A percentile compares a stretch with the other conserved stretches of the same genome.
phyloP scores from a whole-genome alignment of 37 sponge, comb jelly and placozoan genomes.

The Halichondria panicea region DNA sequence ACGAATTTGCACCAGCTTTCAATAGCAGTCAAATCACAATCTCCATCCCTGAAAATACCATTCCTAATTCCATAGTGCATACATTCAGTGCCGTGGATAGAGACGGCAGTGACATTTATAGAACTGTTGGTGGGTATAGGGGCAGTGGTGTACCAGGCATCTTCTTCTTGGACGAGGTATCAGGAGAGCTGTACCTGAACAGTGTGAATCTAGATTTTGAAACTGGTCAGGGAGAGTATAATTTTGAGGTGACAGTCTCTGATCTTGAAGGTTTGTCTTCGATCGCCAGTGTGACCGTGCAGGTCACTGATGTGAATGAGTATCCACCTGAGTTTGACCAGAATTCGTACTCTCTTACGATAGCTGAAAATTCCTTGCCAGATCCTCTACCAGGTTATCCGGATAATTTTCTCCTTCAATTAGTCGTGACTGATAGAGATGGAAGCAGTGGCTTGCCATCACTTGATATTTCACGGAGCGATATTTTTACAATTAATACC shows the following conservation, averaged over 20 bases:
- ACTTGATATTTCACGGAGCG: not conserved
- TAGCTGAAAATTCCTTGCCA: constrained; percentile 38
- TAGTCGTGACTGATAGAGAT: constrained; percentile 50
- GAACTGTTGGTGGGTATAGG: constrained; percentile 2
- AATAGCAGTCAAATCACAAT: not conserved
- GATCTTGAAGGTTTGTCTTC: constrained; percentile 46
- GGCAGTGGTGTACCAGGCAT: not conserved
- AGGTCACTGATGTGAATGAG: constrained; percentile 53
- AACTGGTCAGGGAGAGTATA: not conserved
- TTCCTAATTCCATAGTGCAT: not conserved
- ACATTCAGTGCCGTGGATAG: constrained; percentile 39
- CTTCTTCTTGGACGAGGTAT: constrained; percentile 16
- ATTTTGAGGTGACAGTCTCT: constrained; percentile 31
- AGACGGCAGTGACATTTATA: constrained; percentile 34
- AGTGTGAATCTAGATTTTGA: constrained; percentile 35
- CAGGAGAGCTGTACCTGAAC: constrained; percentile 19
- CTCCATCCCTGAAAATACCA: constrained; percentile 10
- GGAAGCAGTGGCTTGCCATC: not conserved
- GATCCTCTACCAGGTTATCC: constrained; percentile 4
- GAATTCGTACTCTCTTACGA: constrained; percentile 2
- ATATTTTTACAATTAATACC: constrained; percentile 2
- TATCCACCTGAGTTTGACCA: constrained; percentile 47
- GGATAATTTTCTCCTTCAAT: constrained; percentile 8
- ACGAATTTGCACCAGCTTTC: constrained; percentile 37
- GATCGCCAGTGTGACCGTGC: constrained; percentile 1